Percentiles rank a stretch among this genome's conserved stretches.
Conservation (phyloP, 2,888 invertebrate species). For the Leptinotarsa haldemani region DNA sequence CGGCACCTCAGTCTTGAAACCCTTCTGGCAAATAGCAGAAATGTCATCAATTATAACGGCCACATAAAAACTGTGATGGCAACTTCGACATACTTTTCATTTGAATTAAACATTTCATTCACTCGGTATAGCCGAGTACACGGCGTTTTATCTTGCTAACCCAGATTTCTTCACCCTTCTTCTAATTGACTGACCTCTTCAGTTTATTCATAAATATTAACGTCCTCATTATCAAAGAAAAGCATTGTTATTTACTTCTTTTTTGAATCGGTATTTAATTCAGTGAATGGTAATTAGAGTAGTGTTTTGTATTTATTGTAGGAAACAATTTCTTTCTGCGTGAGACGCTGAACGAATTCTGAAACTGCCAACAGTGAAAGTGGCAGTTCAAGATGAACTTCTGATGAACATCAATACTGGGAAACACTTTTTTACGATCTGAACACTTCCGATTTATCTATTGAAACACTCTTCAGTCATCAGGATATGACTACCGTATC, state of each 20-base stretch:
- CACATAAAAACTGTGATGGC: background rate
- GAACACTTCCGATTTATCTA: no score
- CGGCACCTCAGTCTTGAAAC: background rate
- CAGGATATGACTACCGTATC: background rate
- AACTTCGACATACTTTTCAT: background rate
- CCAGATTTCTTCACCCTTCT: slow-evolving; percentile 10
- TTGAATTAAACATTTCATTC: background rate
- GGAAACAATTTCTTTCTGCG: background rate
- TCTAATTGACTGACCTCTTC: slow-evolving; percentile 1
- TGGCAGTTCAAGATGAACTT: background rate
- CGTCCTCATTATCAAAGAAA: slow-evolving; percentile 12
- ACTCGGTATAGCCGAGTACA: background rate
- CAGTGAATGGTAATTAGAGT: background rate
- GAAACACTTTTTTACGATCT: no score
- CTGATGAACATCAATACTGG: no score
- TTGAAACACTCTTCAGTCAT: no score
- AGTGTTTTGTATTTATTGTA: background rate
- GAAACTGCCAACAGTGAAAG: background rate
- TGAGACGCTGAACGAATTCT: no score
- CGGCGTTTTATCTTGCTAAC: background rate
- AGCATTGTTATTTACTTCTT: background rate
- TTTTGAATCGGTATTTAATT: background rate
- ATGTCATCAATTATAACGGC: background rate
- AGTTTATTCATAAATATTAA: background rate
- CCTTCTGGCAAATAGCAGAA: background rate